phyloP scores from a whole-genome alignment of 2,113 vertebrate genomes.

The Serinus canaria region DNA sequence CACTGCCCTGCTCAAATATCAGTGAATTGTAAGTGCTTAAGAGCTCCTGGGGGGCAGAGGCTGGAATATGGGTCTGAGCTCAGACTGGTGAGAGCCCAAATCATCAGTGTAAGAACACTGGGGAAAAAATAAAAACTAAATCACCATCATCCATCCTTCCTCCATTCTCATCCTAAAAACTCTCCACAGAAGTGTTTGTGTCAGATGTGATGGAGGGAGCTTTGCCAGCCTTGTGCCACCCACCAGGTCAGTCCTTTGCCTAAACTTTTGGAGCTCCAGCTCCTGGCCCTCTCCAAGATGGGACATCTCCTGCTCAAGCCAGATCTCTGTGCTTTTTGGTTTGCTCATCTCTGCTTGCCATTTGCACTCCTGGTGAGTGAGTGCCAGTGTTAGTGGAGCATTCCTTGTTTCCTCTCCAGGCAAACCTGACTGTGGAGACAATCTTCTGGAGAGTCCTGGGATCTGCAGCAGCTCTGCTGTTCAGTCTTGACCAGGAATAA shows the following conservation, averaged over 20 bases:
- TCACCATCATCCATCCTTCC: not conserved
- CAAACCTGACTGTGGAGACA: not conserved
- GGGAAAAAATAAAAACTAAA: not conserved
- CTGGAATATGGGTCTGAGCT: not conserved
- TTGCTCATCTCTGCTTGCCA: not conserved
- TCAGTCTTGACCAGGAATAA: constrained; percentile 1
- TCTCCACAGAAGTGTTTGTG: not conserved
- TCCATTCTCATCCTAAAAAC: not conserved
- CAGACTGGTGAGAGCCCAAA: not conserved
- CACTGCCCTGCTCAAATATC: not conserved
- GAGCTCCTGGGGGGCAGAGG: not conserved
- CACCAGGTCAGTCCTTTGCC: not conserved
- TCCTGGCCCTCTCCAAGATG: not conserved
- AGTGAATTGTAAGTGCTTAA: not conserved
- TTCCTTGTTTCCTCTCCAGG: not conserved
- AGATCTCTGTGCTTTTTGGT: not conserved
- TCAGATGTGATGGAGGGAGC: rapidly evolving
- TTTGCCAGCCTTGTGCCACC: not conserved
- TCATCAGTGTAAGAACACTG: not conserved
- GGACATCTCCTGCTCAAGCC: not conserved
- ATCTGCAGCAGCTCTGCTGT: constrained; percentile 43
- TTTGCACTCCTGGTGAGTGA: rapidly evolving
- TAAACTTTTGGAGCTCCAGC: not conserved
- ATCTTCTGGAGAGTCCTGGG: not conserved
- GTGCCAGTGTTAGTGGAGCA: not conserved